Percentiles rank a stretch among this genome's conserved stretches.
Evolutionary conservation across 2,113 vertebrate genomes (phyloP).

Genomic region (Dicerorhinus sumatrensis): DNA sequence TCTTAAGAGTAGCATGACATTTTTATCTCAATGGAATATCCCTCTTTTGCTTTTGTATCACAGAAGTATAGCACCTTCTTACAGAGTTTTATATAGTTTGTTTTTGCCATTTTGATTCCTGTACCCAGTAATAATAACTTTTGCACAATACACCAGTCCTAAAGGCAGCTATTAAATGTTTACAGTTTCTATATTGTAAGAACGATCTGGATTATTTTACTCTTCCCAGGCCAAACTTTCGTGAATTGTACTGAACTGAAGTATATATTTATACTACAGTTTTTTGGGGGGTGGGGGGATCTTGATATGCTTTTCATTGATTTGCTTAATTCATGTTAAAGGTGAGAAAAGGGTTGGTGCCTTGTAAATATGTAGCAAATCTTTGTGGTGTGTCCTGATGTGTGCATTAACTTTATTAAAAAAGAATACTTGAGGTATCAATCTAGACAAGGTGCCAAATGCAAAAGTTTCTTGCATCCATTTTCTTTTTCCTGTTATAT

Average conservation of each 20-base stretch:
- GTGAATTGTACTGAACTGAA: constrained; percentile 88
- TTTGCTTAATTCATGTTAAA: constrained; percentile 87
- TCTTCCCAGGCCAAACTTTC: constrained; percentile 89
- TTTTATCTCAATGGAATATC: constrained; percentile 83
- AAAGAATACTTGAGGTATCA: constrained; percentile 90
- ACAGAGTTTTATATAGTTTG: constrained; percentile 90
- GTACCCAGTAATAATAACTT: constrained; percentile 92
- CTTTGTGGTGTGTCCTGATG: constrained; percentile 89
- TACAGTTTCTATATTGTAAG: constrained; percentile 91
- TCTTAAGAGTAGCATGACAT: constrained; percentile 86
- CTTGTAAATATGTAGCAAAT: constrained; percentile 93
- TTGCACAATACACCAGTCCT: constrained; percentile 97
- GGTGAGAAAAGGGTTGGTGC: constrained; percentile 90
- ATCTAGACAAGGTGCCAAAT: constrained; percentile 91
- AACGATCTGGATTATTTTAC: constrained; percentile 89
- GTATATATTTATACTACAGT: constrained; percentile 88
- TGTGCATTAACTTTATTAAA: constrained; percentile 91
- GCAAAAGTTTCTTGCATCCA: constrained; percentile 88
- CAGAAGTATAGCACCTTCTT: constrained; percentile 90
- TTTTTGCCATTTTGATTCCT: constrained; percentile 89
- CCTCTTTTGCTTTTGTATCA: constrained; percentile 88
- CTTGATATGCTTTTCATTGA: constrained; percentile 86
- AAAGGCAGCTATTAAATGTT: constrained; percentile 97
- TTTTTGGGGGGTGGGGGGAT: constrained; percentile 69
- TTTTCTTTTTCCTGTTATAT: constrained; percentile 88